Conservation (phyloP, 2,797 vertebrate genomes). For the Notoglanidium macrostoma region DNA sequence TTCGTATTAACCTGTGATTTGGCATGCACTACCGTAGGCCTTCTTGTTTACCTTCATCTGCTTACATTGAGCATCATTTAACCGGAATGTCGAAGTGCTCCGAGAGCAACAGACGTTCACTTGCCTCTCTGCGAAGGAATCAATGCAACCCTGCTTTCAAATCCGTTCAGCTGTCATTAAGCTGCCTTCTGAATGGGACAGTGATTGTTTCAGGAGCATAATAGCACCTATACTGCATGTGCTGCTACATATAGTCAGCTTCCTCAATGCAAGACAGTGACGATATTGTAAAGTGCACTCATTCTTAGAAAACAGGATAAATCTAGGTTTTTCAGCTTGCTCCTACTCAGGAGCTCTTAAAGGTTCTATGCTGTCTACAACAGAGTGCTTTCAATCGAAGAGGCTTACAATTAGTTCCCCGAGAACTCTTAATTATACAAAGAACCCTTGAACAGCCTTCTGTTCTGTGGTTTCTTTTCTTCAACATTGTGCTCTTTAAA, state of each 20-base stretch:
- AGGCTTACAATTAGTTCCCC: not conserved
- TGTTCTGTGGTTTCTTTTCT: not conserved
- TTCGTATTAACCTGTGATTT: not conserved
- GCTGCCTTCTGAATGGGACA: not conserved
- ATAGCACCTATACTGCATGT: not conserved
- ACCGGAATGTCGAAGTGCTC: not conserved
- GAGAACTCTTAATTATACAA: constrained; percentile 8
- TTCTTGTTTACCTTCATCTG: not conserved
- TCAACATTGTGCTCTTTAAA: not conserved
- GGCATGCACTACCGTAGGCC: not conserved
- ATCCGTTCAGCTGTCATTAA: not conserved
- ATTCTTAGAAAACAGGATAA: not conserved
- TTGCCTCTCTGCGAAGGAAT: not conserved
- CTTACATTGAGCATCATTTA: not conserved
- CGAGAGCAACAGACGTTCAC: not conserved
- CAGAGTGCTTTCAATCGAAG: not conserved
- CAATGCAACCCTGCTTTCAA: constrained; percentile 5
- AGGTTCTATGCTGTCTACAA: not conserved
- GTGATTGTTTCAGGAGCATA: not conserved
- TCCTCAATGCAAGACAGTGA: not conserved
- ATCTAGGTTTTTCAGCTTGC: not conserved
- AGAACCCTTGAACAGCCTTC: not conserved
- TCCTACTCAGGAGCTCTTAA: not conserved
- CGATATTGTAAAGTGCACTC: not conserved
- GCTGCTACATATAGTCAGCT: not conserved